Conservation (phyloP, 2,797 vertebrate species). For the Triplophysa bombifrons region DNA sequence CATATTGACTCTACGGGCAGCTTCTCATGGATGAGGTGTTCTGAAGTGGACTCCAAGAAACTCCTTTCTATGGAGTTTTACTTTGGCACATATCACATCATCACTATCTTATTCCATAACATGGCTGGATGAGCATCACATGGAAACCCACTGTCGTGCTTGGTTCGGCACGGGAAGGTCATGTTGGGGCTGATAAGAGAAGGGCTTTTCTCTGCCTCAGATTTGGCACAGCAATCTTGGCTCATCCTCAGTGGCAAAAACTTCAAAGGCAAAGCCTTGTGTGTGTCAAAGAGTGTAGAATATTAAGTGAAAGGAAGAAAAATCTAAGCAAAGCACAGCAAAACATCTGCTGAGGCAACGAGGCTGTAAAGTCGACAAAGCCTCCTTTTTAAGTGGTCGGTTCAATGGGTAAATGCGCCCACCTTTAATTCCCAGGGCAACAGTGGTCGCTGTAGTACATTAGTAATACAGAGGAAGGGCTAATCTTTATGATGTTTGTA, state of each 20-base stretch:
- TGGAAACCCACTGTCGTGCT: constrained; percentile 39
- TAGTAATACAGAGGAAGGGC: constrained; percentile 4
- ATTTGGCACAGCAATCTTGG: constrained; percentile 24
- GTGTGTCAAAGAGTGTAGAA: constrained; percentile 28
- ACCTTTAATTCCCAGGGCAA: background rate
- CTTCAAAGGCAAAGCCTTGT: constrained; percentile 31
- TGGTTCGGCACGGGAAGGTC: constrained; percentile 35
- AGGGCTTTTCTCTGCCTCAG: constrained; percentile 39
- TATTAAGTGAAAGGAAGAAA: constrained; percentile 19
- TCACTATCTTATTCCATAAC: constrained; percentile 33
- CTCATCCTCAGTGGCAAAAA: constrained; percentile 24
- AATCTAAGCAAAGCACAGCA: constrained; percentile 19
- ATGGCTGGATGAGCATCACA: constrained; percentile 40
- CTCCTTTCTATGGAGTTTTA: constrained; percentile 19
- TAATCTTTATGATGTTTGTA: constrained; percentile 21
- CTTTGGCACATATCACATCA: constrained; percentile 27
- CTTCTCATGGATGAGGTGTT: constrained; percentile 31
- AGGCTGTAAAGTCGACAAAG: constrained; percentile 6
- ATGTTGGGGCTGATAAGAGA: constrained; percentile 30
- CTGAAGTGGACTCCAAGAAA: constrained; percentile 15
- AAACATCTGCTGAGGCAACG: constrained; percentile 23
- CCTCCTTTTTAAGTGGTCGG: background rate
- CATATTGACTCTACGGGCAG: constrained; percentile 14
- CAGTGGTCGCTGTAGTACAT: background rate
- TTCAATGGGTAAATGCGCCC: background rate